A percentile compares a stretch with the other conserved stretches of the same genome.
These are phyloP conservation scores for Brachionus plicatilis DNA, from an alignment of 1,140 invertebrate genomes.

Conservation along the genomic window DNA sequence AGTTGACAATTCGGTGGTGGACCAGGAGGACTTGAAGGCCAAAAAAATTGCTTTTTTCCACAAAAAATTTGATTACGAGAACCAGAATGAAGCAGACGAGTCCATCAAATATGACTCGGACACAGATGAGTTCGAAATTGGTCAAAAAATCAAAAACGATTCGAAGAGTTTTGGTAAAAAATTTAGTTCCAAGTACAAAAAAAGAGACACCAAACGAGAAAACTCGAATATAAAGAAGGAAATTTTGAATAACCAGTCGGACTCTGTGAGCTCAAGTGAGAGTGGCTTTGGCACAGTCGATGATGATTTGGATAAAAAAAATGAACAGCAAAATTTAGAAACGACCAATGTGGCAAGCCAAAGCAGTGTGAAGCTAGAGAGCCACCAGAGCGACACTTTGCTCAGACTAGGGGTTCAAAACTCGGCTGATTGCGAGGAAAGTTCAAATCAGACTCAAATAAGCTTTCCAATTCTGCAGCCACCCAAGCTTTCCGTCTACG, in stretches of 20 bases:
- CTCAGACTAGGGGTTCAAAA: neutral
- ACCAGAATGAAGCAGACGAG: neutral
- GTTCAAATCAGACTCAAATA: neutral
- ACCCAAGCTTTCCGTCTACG: neutral
- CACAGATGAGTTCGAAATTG: neutral
- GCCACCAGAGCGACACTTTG: neutral
- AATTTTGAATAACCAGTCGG: neutral
- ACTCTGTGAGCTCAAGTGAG: neutral
- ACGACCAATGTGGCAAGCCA: neutral
- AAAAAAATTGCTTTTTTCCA: conserved; percentile 4
- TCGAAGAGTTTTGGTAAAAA: conserved; percentile 13
- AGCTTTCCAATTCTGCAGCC: conserved; percentile 33
- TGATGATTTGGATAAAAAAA: conserved; percentile 8
- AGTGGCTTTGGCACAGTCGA: conserved; percentile 33
- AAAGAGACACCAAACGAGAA: neutral
- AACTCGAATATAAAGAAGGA: neutral
- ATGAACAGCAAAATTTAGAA: neutral
- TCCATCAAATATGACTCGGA: neutral
- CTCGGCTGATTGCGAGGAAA: neutral
- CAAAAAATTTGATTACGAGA: conserved; percentile 2
- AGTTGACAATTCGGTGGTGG: neutral
- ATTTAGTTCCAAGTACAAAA: conserved; percentile 19
- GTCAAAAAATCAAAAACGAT: neutral
- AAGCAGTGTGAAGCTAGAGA: neutral
- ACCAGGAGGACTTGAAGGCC: neutral